phyloP scores from a whole-genome alignment of 1,140 invertebrate genomes.

The Caenorhabditis latens region DNA sequence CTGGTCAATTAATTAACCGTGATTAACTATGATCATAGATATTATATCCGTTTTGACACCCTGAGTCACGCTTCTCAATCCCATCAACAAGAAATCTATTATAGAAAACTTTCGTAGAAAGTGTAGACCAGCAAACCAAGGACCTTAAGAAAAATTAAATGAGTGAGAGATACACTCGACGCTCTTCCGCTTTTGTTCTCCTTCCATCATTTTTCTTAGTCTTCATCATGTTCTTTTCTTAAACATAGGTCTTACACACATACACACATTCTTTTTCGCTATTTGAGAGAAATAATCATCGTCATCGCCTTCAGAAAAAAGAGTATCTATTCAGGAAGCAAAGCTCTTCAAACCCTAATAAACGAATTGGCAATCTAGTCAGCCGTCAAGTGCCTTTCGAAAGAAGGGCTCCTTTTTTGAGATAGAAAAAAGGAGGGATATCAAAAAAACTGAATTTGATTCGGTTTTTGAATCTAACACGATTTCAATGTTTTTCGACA shows the following conservation, averaged over 20 bases:
- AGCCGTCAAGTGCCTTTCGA: constrained; percentile 49
- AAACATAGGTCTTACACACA: constrained; percentile 47
- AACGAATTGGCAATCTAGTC: constrained; percentile 50
- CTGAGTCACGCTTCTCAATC: no score
- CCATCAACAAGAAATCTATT: no score
- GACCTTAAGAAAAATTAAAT: constrained; percentile 22
- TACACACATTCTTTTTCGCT: constrained; percentile 8
- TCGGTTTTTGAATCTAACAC: not conserved
- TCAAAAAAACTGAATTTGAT: constrained; percentile 50
- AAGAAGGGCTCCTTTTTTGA: constrained; percentile 4
- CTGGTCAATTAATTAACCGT: not conserved
- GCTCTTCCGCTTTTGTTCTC: constrained; percentile 52
- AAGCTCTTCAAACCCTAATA: constrained; percentile 54
- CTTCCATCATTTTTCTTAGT: constrained; percentile 10
- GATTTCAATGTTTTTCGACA: constrained; percentile 42
- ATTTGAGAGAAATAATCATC: constrained; percentile 38
- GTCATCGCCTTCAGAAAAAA: constrained; percentile 11
- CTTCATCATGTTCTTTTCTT: constrained; percentile 46
- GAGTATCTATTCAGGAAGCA: constrained; percentile 52
- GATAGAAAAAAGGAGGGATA: constrained; percentile 14
- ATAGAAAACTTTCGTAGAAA: not conserved
- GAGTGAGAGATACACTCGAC: constrained; percentile 43
- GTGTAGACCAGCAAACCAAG: constrained; percentile 8
- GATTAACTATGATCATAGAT: no score
- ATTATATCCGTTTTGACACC: no score